Evolutionary conservation across 2,888 invertebrate species (phyloP).

Genomic region (Diplolepis rosae): DNA sequence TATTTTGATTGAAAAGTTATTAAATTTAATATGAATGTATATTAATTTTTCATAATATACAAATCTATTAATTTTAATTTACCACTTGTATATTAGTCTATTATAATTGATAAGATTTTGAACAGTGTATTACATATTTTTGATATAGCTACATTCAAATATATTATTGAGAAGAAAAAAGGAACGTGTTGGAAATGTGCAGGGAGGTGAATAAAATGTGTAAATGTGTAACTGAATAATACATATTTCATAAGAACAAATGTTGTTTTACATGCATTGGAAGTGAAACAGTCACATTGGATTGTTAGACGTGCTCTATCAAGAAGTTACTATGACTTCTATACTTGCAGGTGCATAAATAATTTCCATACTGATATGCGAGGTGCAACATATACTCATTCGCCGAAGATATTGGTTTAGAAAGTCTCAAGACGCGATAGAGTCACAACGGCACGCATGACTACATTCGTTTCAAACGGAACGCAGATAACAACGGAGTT

Average conservation of each 20-base stretch:
- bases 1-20: too few relatives aligned
- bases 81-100: too few relatives aligned
- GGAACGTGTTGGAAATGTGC: background rate
- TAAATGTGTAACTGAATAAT: background rate
- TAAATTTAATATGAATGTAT: too few relatives aligned
- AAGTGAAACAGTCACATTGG: background rate
- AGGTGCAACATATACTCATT: background rate
- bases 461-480: too few relatives aligned
- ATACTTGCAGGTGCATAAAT: constrained; percentile 19
- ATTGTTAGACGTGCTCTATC: constrained; percentile 23
- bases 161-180: too few relatives aligned
- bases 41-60: too few relatives aligned
- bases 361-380: constrained; percentile 11
- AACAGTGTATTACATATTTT: too few relatives aligned
- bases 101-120: too few relatives aligned
- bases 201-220: too few relatives aligned
- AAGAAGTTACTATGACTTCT: constrained; percentile 9
- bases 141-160: too few relatives aligned
- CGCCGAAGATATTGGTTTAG: constrained; percentile 24
- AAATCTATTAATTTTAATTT: too few relatives aligned
- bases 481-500: constrained; percentile 9
- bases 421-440: constrained; percentile 34
- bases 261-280: background rate
- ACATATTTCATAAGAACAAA: background rate
- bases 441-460: too few relatives aligned